Base-by-base conservation (phyloP, 2,888 invertebrate genomes). In the Macrosoma leucophasiata region DNA sequence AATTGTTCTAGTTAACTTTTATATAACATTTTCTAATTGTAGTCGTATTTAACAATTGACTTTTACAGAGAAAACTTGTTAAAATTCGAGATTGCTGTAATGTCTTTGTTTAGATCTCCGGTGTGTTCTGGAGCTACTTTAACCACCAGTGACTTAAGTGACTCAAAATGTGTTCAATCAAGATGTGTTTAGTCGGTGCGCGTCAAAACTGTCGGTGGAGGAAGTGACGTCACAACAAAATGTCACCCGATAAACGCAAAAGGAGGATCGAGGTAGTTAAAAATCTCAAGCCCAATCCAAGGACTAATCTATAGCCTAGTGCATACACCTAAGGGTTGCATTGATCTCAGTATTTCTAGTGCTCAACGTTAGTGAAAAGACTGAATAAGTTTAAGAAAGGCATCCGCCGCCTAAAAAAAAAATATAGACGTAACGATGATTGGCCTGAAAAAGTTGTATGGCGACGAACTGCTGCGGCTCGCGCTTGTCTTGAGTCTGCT, bases 401-500 rank as follows among this genome's bases (percentile, higher is more conserved):
- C 34, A 35, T 30, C 29, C 29, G 39, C 37, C 38, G 35, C 21
- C 20, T 3, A 33, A 12, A 8, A 13, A 32, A 39, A 44, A 32
- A 32, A 20, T 23, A 33, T 33, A 26, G 17, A 2, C n/a, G n/a
- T n/a, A 30, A 36, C 30, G 22, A 94, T 94, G 94, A 86, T 94
- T 77, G 90, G 91, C 54, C 76, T 93, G 54, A 94, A 94, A 81
- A 94, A 94, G 71, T 78, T 92, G 26, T 92, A 92, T 58, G 89
- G 92, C 29, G 92, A 93, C 66, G 94, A 94, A 82, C 82, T 95
- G 57, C 74, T 95, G 46, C 90, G 94, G 68, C 79, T 95, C 51
- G 91, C 95, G 50, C 70, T 96, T 66, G 86, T 95, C 49, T 81
- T 95, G 55, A 91, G 95, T 68, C 85, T 96, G 46, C 71, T 96